Base-by-base conservation (phyloP, 2,113 vertebrate genomes). In the Phaetusa simplex region DNA sequence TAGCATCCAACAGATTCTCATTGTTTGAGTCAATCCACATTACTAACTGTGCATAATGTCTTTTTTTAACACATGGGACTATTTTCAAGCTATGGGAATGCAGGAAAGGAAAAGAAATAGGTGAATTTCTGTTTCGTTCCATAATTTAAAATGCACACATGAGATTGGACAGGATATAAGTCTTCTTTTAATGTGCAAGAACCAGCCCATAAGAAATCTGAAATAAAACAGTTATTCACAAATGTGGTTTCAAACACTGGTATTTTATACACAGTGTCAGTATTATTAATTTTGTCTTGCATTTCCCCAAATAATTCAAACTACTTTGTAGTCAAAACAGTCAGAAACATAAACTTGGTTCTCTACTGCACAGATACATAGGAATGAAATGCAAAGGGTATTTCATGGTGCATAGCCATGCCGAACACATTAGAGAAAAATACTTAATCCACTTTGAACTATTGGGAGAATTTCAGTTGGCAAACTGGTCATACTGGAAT, bases 241-340 rank as follows among this genome's bases (percentile, higher is more conserved):
- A 96, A 91, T 90, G 89, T 90, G 78, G 38, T 93, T 95, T 95
- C 91, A 93, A 96, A 93, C 87, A 77, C 67, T 91, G 82, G 87
- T 93, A 90, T 97, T 95, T 97, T 95, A 96, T 96, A 97, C 88
- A 96, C 91, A 90, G 38, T 96, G 95, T 96, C 96, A 97, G 85
- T 72, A 83, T 97, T 95, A 97, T 96, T 97, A 96, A 97, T 96
- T 93, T 95, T 77, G 76, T 92, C 89, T 95, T 95, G 87, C 78
- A 81, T 96, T 95, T 94, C 79, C 94, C 91, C 36, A 71, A 96
- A 93, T 95, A 94, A 96, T 76, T 95, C 89, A 94, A 94, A 70
- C 53, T 53, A 73, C 94, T 97, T 90, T 93, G 93, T 91, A 97
- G 95, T 94, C 96, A 96, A 97, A 97, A 89, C 95, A 96, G 36